Base-by-base conservation (phyloP, 2,797 vertebrate genomes). In the Eurystomus glaucurus region DNA sequence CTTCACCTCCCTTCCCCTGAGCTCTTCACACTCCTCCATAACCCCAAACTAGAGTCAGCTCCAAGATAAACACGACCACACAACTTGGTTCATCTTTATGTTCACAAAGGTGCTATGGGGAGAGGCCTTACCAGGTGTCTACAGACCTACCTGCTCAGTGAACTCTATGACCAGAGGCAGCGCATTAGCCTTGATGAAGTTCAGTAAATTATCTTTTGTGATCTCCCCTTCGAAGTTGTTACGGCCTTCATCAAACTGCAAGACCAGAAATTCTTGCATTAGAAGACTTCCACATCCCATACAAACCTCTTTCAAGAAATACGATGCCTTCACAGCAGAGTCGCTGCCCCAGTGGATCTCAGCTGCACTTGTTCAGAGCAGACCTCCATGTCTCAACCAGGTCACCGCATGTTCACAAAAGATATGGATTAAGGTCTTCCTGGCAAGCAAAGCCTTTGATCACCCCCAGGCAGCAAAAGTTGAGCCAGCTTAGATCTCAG, bases 151-250 rank as follows among this genome's bases (percentile, higher is more conserved):
- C 99, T 99, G 99, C 90, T 99, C 99, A 0, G 99, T 99, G 98
- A 99, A 99, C 98, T 99, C 99, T 3, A 99, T 99, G 97, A 99
- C 99, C 96, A 99, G 98, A 35, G 99, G 99, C 91, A 99, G 98
- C 90, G 99, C 99, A 98, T 99, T 99, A 94, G 99, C 95, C 98
- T 99, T 99, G 98, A 99, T 98, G 95, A 99, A 99, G 91, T 97
- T 98, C 96, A 99, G 76, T 33, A 99, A 97, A 7, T 98, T 98
- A 29, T 99, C 99, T 96, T 99, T 99, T 75, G 97, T 99, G 88
- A 99, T 26, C 68, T 99, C 99, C 28, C 99, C 99, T 70, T 99
- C 99, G 10, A 99, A 99, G 87, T 98, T 98, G 90, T 99, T 99
- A 19, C 99, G 99, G 11, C 99, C 99, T 97, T 99, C 99, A n/a